These are phyloP conservation scores for Neomonachus schauinslandi DNA, from an alignment of 2,113 vertebrate genomes.

Conservation along the genomic window DNA sequence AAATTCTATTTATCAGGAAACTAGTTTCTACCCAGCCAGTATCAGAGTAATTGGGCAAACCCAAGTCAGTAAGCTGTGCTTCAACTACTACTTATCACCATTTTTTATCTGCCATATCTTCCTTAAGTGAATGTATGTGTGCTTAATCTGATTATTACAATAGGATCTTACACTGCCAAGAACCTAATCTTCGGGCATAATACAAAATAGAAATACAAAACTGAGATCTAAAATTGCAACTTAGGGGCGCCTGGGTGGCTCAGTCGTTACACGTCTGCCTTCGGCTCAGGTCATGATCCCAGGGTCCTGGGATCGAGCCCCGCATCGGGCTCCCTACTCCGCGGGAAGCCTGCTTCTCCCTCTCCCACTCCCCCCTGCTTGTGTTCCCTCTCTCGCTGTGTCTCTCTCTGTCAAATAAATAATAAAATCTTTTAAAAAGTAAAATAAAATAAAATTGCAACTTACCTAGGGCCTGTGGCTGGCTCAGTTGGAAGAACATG, in stretches of 20 bases:
- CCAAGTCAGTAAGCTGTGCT: slow-evolving; percentile 35
- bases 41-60: slow-evolving; percentile 28
- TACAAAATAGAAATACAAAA: slow-evolving; percentile 58
- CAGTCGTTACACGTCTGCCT: no score
- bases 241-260: neutral
- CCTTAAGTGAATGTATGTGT: neutral
- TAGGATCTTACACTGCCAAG: slow-evolving; percentile 41
- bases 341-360: no score
- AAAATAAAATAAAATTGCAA: slow-evolving; percentile 21
- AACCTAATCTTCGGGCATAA: slow-evolving; percentile 53
- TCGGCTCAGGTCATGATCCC: no score
- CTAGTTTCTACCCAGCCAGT: slow-evolving; percentile 34
- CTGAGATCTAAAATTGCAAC: slow-evolving; percentile 39
- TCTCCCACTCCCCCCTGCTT: no score
- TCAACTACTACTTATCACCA: slow-evolving; percentile 53
- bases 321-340: no score
- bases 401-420: no score
- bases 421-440: no score
- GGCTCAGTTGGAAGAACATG: neutral
- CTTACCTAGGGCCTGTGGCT: neutral
- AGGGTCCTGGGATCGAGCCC: neutral
- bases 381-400: no score
- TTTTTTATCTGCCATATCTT: slow-evolving; percentile 48
- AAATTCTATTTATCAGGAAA: slow-evolving; percentile 46
- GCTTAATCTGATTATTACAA: slow-evolving; percentile 47